Base-by-base conservation (phyloP, 1,140 invertebrate species). In the Pseudomyrmex concolor region DNA sequence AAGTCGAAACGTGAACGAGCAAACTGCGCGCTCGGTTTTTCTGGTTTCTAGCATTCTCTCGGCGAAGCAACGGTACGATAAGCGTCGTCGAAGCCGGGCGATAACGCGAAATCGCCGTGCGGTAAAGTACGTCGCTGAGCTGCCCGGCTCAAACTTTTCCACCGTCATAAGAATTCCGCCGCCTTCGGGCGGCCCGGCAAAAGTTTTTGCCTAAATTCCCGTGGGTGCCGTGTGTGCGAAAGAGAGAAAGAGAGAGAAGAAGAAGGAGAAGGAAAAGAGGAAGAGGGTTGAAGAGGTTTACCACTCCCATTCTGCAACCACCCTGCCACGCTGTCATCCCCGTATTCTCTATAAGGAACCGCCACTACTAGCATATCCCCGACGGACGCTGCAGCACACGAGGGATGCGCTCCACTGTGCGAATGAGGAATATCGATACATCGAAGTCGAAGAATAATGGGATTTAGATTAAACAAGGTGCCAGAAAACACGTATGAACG, bases 131-230 rank as follows among this genome's bases (percentile, higher is more conserved):
- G 72, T 76, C 84, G 86, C 72, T 73, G 55, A 72, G 76, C 22
- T 81, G 48, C 43, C 62, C 17, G 78, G 54, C 66, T 63, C 77
- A 86, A 91, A 91, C 89, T 83, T 91, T 91, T 89, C 86, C 84
- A 55, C 55, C 90, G 83, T 83, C 83, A 81, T 90, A 89, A 90
- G 89, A 91, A 90, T 91, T 90, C 84, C 78, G 25, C 54, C 87
- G 78, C 68, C 84, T 77, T 76, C 67, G 78, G 83, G 72, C 71
- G 67, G 74, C 83, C 73, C 59, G 64, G 72, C 82, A 62, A 88
- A 91, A 92, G 87, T 90, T 91, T 86, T 87, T 87, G 70, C 76
- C 80, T 43, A 85, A 84, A 84, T 74, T 91, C 91, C 90, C 90
- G 59, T 62, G 90, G 89, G 91, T 90, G 87, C 87, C 60, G 77